Percentiles rank a stretch among this genome's conserved stretches.
phyloP scores from a whole-genome alignment of 2,888 invertebrate genomes.

The Agrochola circellaris region DNA sequence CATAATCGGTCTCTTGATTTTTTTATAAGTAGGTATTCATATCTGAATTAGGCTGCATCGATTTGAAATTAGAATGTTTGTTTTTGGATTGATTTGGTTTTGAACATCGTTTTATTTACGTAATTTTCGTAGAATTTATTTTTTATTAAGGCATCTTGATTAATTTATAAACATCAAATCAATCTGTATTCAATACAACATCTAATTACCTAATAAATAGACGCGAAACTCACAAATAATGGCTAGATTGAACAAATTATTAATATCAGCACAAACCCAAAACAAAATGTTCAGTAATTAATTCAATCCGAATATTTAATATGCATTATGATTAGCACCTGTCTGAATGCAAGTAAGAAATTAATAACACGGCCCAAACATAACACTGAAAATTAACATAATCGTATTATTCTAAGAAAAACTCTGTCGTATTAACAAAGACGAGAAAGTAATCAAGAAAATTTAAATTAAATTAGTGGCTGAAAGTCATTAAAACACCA shows the following conservation, averaged over 20 bases:
- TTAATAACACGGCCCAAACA: conserved; percentile 38
- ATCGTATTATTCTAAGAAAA: conserved; percentile 52
- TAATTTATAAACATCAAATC: conserved; percentile 1
- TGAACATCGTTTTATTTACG: background rate
- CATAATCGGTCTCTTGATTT: background rate
- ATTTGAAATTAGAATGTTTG: conserved; percentile 20
- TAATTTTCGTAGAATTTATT: background rate
- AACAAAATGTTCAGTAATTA: conserved; percentile 42
- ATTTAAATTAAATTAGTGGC: conserved; percentile 74
- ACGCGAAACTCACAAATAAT: background rate
- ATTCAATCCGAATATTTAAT: conserved; percentile 36
- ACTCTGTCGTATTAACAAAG: conserved; percentile 60
- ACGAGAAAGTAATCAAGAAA: conserved; percentile 72
- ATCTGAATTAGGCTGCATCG: background rate
- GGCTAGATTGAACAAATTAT: conserved; percentile 2
- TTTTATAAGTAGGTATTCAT: background rate
- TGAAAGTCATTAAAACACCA: conserved; percentile 74
- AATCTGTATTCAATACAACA: conserved; percentile 9
- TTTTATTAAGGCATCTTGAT: background rate
- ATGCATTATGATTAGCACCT: conserved; percentile 38
- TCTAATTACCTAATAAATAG: background rate
- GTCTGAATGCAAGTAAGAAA: conserved; percentile 45
- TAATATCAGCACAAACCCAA: conserved; percentile 5
- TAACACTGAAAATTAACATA: conserved; percentile 48
- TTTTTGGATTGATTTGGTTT: background rate